Conservation (phyloP, 35 echinoderm and acorn worm species). For the Stichopus chloronotus region DNA sequence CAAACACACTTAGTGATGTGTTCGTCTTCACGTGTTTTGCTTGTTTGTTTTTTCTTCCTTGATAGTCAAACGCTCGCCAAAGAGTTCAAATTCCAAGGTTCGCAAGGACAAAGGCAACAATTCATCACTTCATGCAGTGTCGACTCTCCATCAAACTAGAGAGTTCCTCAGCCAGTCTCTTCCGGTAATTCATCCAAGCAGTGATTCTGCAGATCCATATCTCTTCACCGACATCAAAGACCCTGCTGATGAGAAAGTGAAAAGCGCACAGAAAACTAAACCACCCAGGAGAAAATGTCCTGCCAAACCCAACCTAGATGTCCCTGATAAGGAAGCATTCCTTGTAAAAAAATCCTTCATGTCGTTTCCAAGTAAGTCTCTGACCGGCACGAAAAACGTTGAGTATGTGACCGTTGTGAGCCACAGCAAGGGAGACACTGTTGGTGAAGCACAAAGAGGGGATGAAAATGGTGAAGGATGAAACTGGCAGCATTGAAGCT, state of each 20-base stretch:
- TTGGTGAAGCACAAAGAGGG: neutral
- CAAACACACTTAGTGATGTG: too few relatives aligned
- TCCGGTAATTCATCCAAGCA: slow-evolving; percentile 11
- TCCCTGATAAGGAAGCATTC: neutral
- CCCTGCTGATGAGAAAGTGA: neutral
- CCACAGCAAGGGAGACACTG: neutral
- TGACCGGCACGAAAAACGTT: neutral
- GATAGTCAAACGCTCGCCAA: neutral
- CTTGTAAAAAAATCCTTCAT: slow-evolving; percentile 38
- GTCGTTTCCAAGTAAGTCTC: slow-evolving; percentile 30
- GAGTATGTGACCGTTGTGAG: neutral
- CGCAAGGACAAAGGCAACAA: neutral
- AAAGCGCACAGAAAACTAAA: neutral
- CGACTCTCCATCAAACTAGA: slow-evolving; percentile 40
- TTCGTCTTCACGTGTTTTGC: too few relatives aligned
- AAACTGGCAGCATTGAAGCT: neutral
- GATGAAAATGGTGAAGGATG: neutral
- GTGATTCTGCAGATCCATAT: neutral
- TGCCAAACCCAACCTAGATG: slow-evolving; percentile 10
- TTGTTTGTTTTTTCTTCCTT: too few relatives aligned
- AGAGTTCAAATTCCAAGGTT: neutral
- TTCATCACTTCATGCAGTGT: neutral
- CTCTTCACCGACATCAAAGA: slow-evolving; percentile 40
- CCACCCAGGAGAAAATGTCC: neutral
- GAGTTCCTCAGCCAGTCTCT: slow-evolving; percentile 51